phyloP scores from a whole-genome alignment of 2,113 vertebrate genomes.

The Cyprinus carpio region DNA sequence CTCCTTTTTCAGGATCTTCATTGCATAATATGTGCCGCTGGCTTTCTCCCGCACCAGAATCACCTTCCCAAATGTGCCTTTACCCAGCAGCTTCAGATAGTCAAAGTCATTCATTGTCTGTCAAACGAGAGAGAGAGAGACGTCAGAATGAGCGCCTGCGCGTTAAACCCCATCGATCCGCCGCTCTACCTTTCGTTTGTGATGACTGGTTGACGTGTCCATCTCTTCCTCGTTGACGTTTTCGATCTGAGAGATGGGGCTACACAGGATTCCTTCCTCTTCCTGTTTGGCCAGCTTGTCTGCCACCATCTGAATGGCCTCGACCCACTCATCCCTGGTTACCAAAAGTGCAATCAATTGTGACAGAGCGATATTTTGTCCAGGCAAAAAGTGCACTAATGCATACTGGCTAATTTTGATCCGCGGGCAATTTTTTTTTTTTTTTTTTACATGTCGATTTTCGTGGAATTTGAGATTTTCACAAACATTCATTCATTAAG shows the following conservation, averaged over 20 bases:
- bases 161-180: not conserved
- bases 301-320: slow-evolving; percentile 95
- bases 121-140: slow-evolving; percentile 56
- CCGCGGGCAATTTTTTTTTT: too few relatives aligned
- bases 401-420: too few relatives aligned
- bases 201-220: slow-evolving; percentile 93
- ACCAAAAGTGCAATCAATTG: slow-evolving; percentile 25
- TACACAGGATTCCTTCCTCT: slow-evolving; percentile 88
- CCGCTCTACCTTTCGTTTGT: slow-evolving; percentile 80
- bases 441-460: too few relatives aligned
- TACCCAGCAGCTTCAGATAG: slow-evolving; percentile 98
- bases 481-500: too few relatives aligned
- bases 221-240: slow-evolving; percentile 81
- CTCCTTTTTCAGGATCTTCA: slow-evolving; percentile 98
- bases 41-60: slow-evolving; percentile 98
- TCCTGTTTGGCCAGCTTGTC: slow-evolving; percentile 96
- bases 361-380: not conserved
- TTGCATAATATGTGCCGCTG: slow-evolving; percentile 94
- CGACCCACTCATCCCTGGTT: slow-evolving; percentile 92
- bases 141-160: not conserved
- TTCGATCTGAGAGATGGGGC: slow-evolving; percentile 76
- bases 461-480: too few relatives aligned
- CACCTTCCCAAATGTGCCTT: slow-evolving; percentile 97
- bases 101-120: slow-evolving; percentile 99
- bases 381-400: not conserved